Evolutionary conservation across 2,888 invertebrate species (phyloP).

Genomic region (Schizaphis graminum): DNA sequence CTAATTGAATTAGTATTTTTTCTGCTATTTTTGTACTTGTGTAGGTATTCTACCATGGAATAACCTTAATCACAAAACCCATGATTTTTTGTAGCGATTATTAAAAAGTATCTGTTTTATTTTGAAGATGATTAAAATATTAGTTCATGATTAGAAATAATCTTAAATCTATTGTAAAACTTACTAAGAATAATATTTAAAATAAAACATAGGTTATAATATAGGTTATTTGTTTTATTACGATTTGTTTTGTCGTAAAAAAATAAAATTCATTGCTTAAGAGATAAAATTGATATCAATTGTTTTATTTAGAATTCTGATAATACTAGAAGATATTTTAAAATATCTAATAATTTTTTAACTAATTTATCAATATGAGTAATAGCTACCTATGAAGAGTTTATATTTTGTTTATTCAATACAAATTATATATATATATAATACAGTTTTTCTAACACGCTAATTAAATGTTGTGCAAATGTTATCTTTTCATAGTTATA

Average conservation of each 20-base stretch:
- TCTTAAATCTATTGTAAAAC: neutral
- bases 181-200: neutral
- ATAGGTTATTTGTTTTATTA: neutral
- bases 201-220: neutral
- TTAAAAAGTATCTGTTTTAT: neutral
- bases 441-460: neutral
- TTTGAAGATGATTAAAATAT: neutral
- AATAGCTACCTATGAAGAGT: neutral
- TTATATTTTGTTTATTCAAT: neutral
- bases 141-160: neutral
- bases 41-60: neutral
- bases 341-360: neutral
- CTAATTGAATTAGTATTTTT: neutral
- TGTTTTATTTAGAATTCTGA: slow-evolving; percentile 29
- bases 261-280: neutral
- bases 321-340: neutral
- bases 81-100: neutral
- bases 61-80: slow-evolving; percentile 27
- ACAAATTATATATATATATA: neutral
- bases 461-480: neutral
- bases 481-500: neutral
- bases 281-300: neutral
- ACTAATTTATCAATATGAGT: neutral
- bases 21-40: neutral
- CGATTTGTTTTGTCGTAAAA: neutral